A percentile compares a stretch with the other conserved stretches of the same genome.
phyloP scores from a whole-genome alignment of 2,113 vertebrate species.

The Colossoma macropomum region DNA sequence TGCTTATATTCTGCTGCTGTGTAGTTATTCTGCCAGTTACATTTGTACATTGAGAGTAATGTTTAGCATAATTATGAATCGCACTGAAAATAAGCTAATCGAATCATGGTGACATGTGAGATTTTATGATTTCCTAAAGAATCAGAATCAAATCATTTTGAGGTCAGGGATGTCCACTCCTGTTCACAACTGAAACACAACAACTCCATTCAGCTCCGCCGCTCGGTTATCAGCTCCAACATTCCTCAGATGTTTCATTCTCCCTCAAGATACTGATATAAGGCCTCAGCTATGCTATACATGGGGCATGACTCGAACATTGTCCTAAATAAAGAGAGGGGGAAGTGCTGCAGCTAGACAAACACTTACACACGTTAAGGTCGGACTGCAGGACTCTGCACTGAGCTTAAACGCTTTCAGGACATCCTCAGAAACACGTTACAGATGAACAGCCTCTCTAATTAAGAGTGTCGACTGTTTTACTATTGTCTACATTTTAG shows the following conservation, averaged over 20 bases:
- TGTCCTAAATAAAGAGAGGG: neutral
- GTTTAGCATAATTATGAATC: no score
- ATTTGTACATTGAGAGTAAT: no score
- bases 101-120: neutral
- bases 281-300: neutral
- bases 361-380: neutral
- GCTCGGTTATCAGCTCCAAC: constrained; percentile 22
- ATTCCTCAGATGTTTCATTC: constrained; percentile 38
- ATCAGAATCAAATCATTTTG: neutral
- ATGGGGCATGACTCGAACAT: neutral
- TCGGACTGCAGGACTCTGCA: no score
- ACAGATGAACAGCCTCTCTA: no score
- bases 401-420: no score
- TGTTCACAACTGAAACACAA: constrained; percentile 21
- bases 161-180: neutral
- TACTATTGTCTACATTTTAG: no score
- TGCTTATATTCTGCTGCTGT: no score
- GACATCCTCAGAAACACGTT: no score
- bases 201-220: constrained; percentile 16
- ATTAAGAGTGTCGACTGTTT: no score
- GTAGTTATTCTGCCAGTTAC: no score
- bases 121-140: neutral
- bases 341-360: neutral
- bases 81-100: neutral
- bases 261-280: constrained; percentile 18